Evolutionary conservation across 2,797 vertebrate genomes (phyloP), one percentile per base, ranked within the genome.

Genomic region (Diceros bicornis): DNA sequence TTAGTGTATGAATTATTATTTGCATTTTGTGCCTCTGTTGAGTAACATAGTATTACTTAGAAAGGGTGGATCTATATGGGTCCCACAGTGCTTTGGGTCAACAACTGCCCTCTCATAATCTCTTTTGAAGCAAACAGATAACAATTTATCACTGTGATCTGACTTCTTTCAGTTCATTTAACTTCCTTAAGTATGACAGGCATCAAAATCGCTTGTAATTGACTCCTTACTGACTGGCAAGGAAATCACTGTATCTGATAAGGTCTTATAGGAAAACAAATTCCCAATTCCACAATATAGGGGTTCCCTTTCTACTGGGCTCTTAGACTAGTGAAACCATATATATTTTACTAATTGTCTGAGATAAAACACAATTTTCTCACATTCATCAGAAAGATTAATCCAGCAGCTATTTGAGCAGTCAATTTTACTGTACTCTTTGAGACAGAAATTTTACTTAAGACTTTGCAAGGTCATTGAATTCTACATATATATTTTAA

Each of bases 91-190:
- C 96, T 98, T 81, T 94, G 91, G 82, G 96, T 95, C 92, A 98
- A 98, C 90, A 98, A 98, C 90, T 98, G 97, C 84, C 97, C 96
- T 98, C 64, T 97, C 78, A 95, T 98, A 98, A 98, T 95, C 95
- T 55, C 91, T 96, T 97, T 94, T 89, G 69, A 97, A 98, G 88
- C 77, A 98, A 97, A 97, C 77, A 96, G 91, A 96, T 95, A 97
- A 98, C 77, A 98, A 97, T 98, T 98, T 98, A 98, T 98, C 98
- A 95, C 95, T 97, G 93, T 94, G 95, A 98, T 91, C 97, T 88
- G 81, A 95, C 97, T 98, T 98, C 94, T 97, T 96, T 97, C 95
- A 95, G 92, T 98, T 98, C 94, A 96, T 95, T 98, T 98, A 98
- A 91, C 62, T 97, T 86, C 61, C 89, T 82, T 89, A 79, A 7